A percentile compares a stretch with the other conserved stretches of the same genome.
Evolutionary conservation across 2,797 vertebrate genomes (phyloP).

Genomic region (Gallinago stenura): DNA sequence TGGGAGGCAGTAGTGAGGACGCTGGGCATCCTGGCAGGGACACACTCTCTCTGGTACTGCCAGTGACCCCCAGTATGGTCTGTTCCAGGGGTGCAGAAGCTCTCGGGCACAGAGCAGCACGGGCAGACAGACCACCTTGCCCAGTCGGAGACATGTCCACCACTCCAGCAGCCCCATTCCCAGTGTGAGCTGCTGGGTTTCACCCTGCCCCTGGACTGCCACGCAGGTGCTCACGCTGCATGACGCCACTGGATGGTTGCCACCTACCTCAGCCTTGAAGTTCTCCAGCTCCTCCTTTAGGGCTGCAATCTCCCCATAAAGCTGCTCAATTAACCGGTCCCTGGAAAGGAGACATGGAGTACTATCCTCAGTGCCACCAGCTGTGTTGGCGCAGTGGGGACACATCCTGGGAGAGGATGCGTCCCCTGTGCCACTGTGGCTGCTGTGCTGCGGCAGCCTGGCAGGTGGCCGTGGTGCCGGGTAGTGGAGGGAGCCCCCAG

Average conservation of each 20-base stretch:
- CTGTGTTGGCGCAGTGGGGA: rapidly evolving
- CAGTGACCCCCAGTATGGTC: rapidly evolving
- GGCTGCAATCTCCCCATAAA: constrained; percentile 87
- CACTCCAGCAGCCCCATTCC: background rate
- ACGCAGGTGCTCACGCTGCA: rapidly evolving
- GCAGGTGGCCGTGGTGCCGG: rapidly evolving
- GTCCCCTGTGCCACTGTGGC: background rate
- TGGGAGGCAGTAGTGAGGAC: background rate
- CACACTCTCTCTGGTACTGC: background rate
- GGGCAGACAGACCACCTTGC: background rate
- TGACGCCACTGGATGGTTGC: rapidly evolving
- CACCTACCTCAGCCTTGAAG: constrained; percentile 89
- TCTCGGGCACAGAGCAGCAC: background rate
- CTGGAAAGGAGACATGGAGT: constrained; percentile 69
- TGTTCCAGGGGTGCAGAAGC: background rate
- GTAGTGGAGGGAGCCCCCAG: rapidly evolving
- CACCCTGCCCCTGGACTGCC: background rate
- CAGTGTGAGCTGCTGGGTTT: rapidly evolving
- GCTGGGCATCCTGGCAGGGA: rapidly evolving
- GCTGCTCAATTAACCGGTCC: constrained; percentile 91
- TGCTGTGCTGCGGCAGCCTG: background rate
- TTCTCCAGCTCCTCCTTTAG: constrained; percentile 92
- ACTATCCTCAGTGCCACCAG: background rate
- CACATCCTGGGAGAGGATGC: background rate
- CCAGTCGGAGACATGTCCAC: background rate